Conservation (phyloP, 2,888 invertebrate genomes). For the Conus canariensis region DNA sequence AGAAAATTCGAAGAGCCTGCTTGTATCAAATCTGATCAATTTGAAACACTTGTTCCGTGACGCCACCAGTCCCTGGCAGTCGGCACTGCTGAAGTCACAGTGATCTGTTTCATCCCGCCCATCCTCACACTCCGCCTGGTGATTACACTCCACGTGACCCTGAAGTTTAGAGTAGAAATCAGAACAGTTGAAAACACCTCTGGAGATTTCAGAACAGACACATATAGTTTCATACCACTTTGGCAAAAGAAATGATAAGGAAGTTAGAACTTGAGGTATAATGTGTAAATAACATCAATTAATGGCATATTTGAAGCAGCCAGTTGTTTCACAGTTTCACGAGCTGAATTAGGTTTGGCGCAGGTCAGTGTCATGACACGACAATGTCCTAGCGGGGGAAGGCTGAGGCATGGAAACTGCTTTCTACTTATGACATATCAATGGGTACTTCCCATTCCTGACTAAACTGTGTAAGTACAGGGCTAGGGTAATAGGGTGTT, state of each 20-base stretch:
- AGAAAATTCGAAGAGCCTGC: too few species aligned
- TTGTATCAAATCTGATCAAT: not conserved
- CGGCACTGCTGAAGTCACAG: conserved; percentile 1
- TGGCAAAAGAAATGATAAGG: too few species aligned
- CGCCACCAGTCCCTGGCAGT: not conserved
- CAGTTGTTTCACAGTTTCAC: not conserved
- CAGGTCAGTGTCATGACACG: not conserved
- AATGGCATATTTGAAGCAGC: too few species aligned
- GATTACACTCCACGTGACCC: not conserved
- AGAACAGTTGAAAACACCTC: not conserved
- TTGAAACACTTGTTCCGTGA: not conserved
- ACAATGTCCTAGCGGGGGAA: too few species aligned
- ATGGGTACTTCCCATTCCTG: not conserved
- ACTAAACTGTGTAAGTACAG: not conserved
- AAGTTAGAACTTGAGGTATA: not conserved
- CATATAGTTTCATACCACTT: not conserved
- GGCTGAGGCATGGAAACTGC: not conserved
- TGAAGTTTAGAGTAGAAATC: not conserved
- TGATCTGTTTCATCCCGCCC: conserved; percentile 13
- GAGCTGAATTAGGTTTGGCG: not conserved
- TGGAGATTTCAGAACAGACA: not conserved
- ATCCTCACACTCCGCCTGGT: not conserved
- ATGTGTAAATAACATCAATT: not conserved
- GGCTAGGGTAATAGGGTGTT: not conserved
- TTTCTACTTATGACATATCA: not conserved